Evolutionary conservation across 1,140 invertebrate species (phyloP).

Genomic region (Megathymus violae): DNA sequence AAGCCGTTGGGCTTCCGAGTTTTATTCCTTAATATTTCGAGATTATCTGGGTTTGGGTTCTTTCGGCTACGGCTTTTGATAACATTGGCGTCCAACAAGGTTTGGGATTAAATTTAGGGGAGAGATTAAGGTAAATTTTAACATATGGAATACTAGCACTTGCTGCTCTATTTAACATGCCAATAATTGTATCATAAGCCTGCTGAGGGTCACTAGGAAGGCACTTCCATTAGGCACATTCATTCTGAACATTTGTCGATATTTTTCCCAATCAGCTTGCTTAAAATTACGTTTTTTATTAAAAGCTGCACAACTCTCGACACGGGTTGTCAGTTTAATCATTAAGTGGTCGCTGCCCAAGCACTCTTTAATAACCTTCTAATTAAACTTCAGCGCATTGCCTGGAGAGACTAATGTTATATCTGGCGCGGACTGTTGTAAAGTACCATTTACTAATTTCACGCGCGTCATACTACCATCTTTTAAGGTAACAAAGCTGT

Average conservation of each 20-base stretch:
- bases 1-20: background rate
- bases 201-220: constrained; percentile 23
- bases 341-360: constrained; percentile 45
- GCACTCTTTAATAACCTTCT: constrained; percentile 36
- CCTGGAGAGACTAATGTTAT: constrained; percentile 37
- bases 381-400: constrained; percentile 34
- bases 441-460: constrained; percentile 24
- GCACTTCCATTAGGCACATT: no score
- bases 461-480: constrained; percentile 32
- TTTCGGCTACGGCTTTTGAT: constrained; percentile 21
- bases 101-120: constrained; percentile 36
- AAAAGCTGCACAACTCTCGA: background rate
- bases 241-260: constrained; percentile 11
- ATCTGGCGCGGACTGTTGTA: constrained; percentile 38
- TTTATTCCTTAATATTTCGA: constrained; percentile 23
- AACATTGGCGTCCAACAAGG: constrained; percentile 34
- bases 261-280: constrained; percentile 38
- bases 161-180: constrained; percentile 33
- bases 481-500: constrained; percentile 36
- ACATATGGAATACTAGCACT: constrained; percentile 32
- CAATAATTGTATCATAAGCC: constrained; percentile 35
- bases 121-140: constrained; percentile 26
- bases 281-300: constrained; percentile 40
- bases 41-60: constrained; percentile 40
- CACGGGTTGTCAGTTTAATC: constrained; percentile 22